Percentiles rank a stretch among this genome's conserved stretches.
Evolutionary conservation across 23 tunicate species (phyloP).

Genomic region (Trididemnum nubilum): DNA sequence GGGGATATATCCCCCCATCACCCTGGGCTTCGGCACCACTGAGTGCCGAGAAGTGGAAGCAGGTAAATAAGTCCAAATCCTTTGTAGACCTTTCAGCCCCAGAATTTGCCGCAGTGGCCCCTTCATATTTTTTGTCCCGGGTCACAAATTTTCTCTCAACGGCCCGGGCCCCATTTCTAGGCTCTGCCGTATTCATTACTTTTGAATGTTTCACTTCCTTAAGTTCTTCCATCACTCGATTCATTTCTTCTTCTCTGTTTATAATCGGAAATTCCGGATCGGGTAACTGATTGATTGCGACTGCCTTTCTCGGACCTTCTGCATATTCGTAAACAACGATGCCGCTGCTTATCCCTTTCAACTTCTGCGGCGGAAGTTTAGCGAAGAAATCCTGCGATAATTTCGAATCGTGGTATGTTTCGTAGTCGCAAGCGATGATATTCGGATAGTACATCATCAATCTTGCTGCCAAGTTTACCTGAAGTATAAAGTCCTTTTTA

Average conservation of each 20-base stretch:
- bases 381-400: conserved; percentile 76
- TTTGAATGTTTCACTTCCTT: conserved; percentile 14
- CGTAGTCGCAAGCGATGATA: conserved; percentile 78
- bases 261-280: conserved; percentile 78
- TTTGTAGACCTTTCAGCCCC: too few species aligned
- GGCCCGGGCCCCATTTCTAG: too few species aligned
- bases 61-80: too few species aligned
- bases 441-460: conserved; percentile 94
- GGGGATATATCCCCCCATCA: too few species aligned
- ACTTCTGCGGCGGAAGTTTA: conserved; percentile 54
- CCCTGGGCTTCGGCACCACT: too few species aligned
- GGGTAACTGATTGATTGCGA: conserved; percentile 23
- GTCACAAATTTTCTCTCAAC: too few species aligned
- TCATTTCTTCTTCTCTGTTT: conserved; percentile 61
- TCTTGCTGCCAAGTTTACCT: conserved; percentile 93
- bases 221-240: conserved; percentile 57
- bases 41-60: too few species aligned
- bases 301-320: conserved; percentile 67
- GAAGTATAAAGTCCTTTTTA: not conserved
- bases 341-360: conserved; percentile 86
- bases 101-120: too few species aligned
- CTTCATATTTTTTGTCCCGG: too few species aligned
- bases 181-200: too few species aligned
- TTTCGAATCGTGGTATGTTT: conserved; percentile 76
- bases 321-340: conserved; percentile 63